Conservation (phyloP, 2,888 invertebrate species). For the Venusia cambrica region DNA sequence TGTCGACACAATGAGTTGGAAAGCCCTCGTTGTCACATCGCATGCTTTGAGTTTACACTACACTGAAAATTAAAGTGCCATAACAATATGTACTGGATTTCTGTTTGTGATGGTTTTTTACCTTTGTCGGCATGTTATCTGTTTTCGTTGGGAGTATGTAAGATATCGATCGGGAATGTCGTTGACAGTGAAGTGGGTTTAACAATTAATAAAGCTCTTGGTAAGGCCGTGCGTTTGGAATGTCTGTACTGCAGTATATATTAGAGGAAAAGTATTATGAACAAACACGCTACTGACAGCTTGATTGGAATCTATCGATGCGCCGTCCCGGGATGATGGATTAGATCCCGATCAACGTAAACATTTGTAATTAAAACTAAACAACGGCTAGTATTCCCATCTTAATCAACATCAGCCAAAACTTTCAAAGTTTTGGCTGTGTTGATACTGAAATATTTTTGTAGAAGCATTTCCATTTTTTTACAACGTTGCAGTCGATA, state of each 20-base stretch:
- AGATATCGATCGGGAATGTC: constrained; percentile 73
- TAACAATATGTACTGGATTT: constrained; percentile 66
- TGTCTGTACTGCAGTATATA: constrained; percentile 40
- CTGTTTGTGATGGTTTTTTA: constrained; percentile 62
- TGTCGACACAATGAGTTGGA: constrained; percentile 53
- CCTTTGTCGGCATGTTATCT: constrained; percentile 64
- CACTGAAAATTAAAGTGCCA: constrained; percentile 75
- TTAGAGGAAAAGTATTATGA: constrained; percentile 30
- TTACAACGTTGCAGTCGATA: too few relatives aligned
- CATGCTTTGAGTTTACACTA: constrained; percentile 75
- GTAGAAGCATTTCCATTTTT: too few relatives aligned
- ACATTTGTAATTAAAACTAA: constrained; percentile 18
- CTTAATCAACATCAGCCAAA: too few relatives aligned
- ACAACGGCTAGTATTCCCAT: constrained; percentile 19
- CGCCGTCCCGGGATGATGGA: constrained; percentile 24
- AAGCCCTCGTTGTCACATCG: constrained; percentile 62
- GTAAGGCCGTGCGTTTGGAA: constrained; percentile 49
- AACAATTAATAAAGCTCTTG: constrained; percentile 76
- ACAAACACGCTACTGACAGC: constrained; percentile 33
- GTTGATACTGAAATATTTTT: too few relatives aligned
- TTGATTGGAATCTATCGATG: constrained; percentile 27
- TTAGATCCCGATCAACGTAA: constrained; percentile 18
- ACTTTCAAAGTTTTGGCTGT: too few relatives aligned
- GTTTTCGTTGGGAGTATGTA: constrained; percentile 53
- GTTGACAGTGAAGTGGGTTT: constrained; percentile 78